A percentile compares a stretch with the other conserved stretches of the same genome.
phyloP scores from a whole-genome alignment of 2,888 invertebrate genomes.

The Ochlodes sylvanus region DNA sequence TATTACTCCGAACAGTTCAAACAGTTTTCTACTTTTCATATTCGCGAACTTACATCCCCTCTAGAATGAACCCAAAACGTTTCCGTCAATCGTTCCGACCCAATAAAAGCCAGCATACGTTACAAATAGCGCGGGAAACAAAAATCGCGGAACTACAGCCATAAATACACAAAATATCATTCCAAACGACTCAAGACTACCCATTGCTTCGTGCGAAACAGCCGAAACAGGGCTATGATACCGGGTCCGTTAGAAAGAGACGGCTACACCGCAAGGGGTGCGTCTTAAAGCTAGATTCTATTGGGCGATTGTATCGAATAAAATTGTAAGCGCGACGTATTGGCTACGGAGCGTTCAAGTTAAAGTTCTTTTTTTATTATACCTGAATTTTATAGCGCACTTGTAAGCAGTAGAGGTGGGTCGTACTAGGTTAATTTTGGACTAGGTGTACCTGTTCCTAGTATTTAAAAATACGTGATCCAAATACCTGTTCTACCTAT shows the following conservation, averaged over 20 bases:
- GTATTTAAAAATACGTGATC: too few species aligned
- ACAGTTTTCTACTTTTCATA: background rate
- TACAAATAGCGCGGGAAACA: constrained; percentile 53
- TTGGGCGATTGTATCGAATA: constrained; percentile 67
- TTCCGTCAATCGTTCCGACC: constrained; percentile 45
- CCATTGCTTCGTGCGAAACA: constrained; percentile 44
- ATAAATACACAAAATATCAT: constrained; percentile 49
- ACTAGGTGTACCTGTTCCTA: too few species aligned
- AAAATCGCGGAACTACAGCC: constrained; percentile 48
- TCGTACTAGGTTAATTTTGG: too few species aligned
- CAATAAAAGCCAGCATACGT: constrained; percentile 49
- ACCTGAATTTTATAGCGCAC: constrained; percentile 69
- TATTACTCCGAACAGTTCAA: too few species aligned
- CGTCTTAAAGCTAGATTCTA: constrained; percentile 64
- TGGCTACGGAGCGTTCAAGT: constrained; percentile 53
- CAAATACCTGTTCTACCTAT: too few species aligned
- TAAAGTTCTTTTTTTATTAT: constrained; percentile 58
- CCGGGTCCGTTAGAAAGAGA: constrained; percentile 58
- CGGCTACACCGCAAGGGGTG: constrained; percentile 52
- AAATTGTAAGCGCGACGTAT: constrained; percentile 57
- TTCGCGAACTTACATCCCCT: background rate
- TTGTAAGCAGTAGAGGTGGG: too few species aligned
- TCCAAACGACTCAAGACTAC: constrained; percentile 48
- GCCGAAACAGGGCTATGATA: constrained; percentile 47
- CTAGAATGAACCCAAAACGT: constrained; percentile 43